A percentile compares a stretch with the other conserved stretches of the same genome.
These are phyloP conservation scores for Drosophila subpulchrella DNA, from an alignment of 1,140 invertebrate genomes.

Conservation along the genomic window DNA sequence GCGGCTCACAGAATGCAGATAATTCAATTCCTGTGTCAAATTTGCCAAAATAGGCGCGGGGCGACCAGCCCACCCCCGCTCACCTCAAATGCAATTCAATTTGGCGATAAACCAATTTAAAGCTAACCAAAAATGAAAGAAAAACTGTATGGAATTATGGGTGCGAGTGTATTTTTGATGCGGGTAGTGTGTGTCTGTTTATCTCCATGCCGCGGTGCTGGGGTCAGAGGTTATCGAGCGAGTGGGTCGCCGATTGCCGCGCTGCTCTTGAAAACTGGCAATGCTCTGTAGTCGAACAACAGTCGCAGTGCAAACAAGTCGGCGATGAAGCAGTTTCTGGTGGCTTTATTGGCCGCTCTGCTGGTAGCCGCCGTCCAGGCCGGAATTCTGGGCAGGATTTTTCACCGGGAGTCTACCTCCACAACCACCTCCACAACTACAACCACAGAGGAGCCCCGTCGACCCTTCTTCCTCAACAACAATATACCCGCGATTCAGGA, in stretches of 20 bases:
- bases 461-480: conserved; percentile 59
- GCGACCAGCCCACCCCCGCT: not conserved
- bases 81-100: conserved; percentile 45
- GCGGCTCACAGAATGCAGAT: conserved; percentile 64
- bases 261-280: conserved; percentile 5
- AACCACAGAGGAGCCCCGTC: conserved; percentile 13
- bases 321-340: conserved; percentile 53
- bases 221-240: conserved; percentile 48
- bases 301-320: conserved; percentile 25
- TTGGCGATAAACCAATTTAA: conserved; percentile 57
- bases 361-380: conserved; percentile 18
- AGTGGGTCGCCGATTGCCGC: not conserved
- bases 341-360: conserved; percentile 5
- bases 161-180: not conserved
- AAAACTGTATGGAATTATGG: conserved; percentile 13
- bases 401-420: conserved; percentile 25
- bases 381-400: conserved; percentile 34
- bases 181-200: conserved; percentile 5
- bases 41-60: conserved; percentile 46
- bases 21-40: conserved; percentile 70
- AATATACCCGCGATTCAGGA: conserved; percentile 50
- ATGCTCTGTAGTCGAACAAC: conserved; percentile 19
- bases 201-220: conserved; percentile 6
- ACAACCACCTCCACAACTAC: conserved; percentile 33
- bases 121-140: conserved; percentile 29